A percentile compares a stretch with the other conserved stretches of the same genome.
Evolutionary conservation across 2,113 vertebrate species (phyloP).

Genomic region (Orycteropus afer): DNA sequence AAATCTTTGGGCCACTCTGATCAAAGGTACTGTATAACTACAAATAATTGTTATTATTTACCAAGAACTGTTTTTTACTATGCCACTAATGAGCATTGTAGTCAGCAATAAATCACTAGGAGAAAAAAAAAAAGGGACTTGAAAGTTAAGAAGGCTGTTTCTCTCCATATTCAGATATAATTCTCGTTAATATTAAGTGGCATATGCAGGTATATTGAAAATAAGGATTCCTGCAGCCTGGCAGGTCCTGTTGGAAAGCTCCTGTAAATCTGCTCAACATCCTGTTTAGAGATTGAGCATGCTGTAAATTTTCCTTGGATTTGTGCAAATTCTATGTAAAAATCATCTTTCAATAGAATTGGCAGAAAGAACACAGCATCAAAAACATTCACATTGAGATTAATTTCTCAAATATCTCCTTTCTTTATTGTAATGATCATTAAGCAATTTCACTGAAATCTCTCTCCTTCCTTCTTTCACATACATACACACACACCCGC

Average conservation of each 20-base stretch:
- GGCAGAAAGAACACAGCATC: background rate
- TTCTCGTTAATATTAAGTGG: slow-evolving; percentile 67
- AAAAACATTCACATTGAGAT: background rate
- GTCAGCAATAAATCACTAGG: slow-evolving; percentile 47
- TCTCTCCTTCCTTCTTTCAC: background rate
- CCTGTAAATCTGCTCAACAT: background rate
- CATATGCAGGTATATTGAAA: slow-evolving; percentile 30
- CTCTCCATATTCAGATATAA: slow-evolving; percentile 21
- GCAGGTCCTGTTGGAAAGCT: background rate
- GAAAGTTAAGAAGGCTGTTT: slow-evolving; percentile 36
- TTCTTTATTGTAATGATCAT: background rate
- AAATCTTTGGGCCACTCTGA: slow-evolving; percentile 58
- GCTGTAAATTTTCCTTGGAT: background rate
- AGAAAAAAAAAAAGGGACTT: background rate
- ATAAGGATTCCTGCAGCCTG: background rate
- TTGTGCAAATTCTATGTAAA: background rate
- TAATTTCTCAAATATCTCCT: background rate
- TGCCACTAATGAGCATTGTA: slow-evolving; percentile 64
- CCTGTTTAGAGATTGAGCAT: background rate
- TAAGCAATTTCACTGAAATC: background rate
- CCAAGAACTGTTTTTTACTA: slow-evolving; percentile 49
- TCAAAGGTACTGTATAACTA: slow-evolving; percentile 65
- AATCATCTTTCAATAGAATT: background rate
- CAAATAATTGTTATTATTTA: slow-evolving; percentile 73
- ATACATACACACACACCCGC: background rate